Conservation (phyloP, 2,888 invertebrate species). For the Acanthoscelides obtectus region DNA sequence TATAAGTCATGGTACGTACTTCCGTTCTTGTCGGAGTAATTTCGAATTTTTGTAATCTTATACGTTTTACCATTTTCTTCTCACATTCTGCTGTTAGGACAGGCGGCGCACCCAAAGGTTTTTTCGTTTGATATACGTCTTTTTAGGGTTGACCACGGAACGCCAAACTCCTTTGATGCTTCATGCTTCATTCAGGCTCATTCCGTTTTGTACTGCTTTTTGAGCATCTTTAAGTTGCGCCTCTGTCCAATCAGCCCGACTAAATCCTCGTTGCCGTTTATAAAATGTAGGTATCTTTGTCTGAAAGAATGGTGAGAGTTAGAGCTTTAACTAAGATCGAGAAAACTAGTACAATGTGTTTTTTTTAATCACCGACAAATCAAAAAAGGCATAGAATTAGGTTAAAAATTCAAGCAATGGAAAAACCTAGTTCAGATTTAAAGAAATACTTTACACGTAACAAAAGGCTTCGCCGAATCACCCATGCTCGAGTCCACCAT, state of each 20-base stretch:
- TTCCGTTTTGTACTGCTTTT: slow-evolving; percentile 4
- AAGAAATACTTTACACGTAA: no score
- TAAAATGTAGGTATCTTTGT: neutral
- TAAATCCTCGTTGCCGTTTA: slow-evolving; percentile 3
- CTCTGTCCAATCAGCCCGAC: neutral
- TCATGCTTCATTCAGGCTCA: slow-evolving; percentile 4
- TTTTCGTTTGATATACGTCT: neutral
- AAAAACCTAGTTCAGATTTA: no score
- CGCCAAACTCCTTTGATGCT: no score
- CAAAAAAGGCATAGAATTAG: no score
- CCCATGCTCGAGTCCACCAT: no score
- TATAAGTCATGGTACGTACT: slow-evolving; percentile 3
- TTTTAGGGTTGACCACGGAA: slow-evolving; percentile 2
- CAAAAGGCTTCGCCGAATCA: no score
- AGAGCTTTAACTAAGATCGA: neutral
- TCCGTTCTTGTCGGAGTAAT: neutral
- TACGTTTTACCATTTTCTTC: neutral
- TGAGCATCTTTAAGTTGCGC: slow-evolving; percentile 5
- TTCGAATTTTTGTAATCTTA: neutral
- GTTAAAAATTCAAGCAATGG: no score
- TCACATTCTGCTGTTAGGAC: neutral
- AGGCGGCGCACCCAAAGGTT: no score
- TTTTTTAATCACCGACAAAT: no score
- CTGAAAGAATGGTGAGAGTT: neutral
- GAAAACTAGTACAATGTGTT: neutral